These are phyloP conservation scores for Acipenser oxyrinchus DNA, from an alignment of 2,797 vertebrate genomes.

Conservation along the genomic window DNA sequence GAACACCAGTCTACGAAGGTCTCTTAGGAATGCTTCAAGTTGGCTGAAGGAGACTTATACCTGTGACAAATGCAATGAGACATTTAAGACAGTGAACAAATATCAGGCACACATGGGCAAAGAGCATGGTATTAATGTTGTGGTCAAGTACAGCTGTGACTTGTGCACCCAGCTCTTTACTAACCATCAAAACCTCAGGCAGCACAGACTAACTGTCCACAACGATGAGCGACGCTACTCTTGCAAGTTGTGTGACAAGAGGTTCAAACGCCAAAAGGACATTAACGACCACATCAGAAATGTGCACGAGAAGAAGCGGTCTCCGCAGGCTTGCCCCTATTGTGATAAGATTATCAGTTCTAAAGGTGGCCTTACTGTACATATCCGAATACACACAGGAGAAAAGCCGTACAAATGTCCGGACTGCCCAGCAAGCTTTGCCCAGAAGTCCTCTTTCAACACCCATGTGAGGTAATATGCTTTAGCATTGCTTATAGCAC, in stretches of 20 bases:
- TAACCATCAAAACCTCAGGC: constrained; percentile 24
- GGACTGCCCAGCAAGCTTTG: constrained; percentile 31
- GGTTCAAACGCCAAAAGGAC: constrained; percentile 26
- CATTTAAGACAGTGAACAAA: constrained; percentile 20
- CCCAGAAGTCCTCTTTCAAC: constrained; percentile 38
- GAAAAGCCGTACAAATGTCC: constrained; percentile 35
- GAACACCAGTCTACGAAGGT: constrained; percentile 8
- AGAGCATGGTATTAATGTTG: constrained; percentile 4
- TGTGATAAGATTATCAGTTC: constrained; percentile 38
- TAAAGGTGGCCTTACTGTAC: constrained; percentile 23
- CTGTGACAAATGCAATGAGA: background rate
- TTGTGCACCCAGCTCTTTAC: constrained; percentile 29
- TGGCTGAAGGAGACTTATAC: background rate
- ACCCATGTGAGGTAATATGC: constrained; percentile 39
- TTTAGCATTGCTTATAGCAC: background rate
- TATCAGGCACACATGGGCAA: constrained; percentile 19
- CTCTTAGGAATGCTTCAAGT: fast-evolving
- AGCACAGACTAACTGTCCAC: constrained; percentile 24
- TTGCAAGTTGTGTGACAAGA: constrained; percentile 31
- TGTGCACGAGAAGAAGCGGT: constrained; percentile 15
- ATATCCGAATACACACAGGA: constrained; percentile 24
- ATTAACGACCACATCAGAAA: background rate
- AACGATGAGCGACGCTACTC: constrained; percentile 1
- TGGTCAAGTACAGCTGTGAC: constrained; percentile 26
- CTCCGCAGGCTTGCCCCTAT: constrained; percentile 26